Conservation (phyloP, 2,113 vertebrate genomes). For the Tyto alba region DNA sequence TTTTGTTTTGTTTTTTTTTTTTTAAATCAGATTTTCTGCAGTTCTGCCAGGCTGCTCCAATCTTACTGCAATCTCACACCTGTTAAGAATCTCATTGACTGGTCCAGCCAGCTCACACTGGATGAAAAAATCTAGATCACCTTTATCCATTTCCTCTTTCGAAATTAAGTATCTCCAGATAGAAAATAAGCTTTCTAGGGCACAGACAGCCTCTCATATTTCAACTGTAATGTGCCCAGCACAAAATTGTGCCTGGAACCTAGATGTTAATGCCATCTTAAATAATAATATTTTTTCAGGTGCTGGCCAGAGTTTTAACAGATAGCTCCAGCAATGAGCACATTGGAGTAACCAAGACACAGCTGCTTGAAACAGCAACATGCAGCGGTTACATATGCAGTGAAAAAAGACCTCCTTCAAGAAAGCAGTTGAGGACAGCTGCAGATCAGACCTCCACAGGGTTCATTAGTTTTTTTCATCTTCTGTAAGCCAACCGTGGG, state of each 20-base stretch:
- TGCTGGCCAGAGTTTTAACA: conserved; percentile 6
- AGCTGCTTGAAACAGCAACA: neutral
- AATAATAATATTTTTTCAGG: conserved; percentile 36
- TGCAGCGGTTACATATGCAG: neutral
- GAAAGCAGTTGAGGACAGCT: conserved; percentile 1
- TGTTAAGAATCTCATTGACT: neutral
- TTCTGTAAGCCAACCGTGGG: neutral
- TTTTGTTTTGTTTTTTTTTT: neutral
- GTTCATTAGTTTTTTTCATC: neutral
- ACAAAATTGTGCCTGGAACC: neutral
- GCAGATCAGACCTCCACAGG: neutral
- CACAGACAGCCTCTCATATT: neutral
- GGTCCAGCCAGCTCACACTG: neutral
- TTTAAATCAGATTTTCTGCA: neutral
- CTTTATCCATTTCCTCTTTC: neutral
- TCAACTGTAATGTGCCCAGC: neutral
- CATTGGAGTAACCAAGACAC: neutral
- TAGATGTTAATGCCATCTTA: neutral
- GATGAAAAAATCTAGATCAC: neutral
- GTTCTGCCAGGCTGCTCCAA: neutral
- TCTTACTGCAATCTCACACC: neutral
- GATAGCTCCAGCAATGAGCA: neutral
- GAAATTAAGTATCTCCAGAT: neutral
- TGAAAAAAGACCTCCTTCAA: conserved; percentile 14
- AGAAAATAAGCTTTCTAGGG: neutral